Base-by-base conservation (phyloP, 1,140 invertebrate genomes). In the Eubasilissa regina region DNA sequence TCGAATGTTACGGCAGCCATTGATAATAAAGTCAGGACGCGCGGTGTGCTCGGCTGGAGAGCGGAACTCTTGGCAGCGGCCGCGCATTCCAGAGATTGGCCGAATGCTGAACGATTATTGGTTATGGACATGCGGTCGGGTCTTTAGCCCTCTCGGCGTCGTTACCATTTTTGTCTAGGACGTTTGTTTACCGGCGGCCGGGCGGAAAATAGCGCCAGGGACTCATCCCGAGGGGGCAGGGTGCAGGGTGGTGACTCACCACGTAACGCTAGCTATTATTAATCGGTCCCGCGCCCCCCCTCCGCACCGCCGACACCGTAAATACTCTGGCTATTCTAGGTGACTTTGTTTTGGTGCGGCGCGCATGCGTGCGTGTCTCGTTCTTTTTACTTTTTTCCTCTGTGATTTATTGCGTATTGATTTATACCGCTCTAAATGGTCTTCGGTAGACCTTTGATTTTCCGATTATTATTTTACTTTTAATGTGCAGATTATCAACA, bases 131-230 rank as follows among this genome's bases (percentile, higher is more conserved):
- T 53, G 45, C 51, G 17, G 10, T 1, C 66, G 45, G 68, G 48
- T 70, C 60, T 60, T 73, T 55, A 60, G 25, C 73, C 78, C 79
- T 73, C 79, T 77, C 47, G 25, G 47, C 60, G 43, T 0, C 64
- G 74, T 64, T 80, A 80, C 79, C 79, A 80, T 80, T 77, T 77
- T 75, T 77, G 79, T 80, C 79, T 80, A 80, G 79, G 79, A 75
- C 68, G 66, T 80, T 77, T 80, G 79, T 80, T 80, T 80, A 80
- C 75, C 75, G 78, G 25, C 56, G 80, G 74, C 75, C 58, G 48
- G 80, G 75, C 79, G 66, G 48, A 68, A 80, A 80, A 80, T 80
- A 80, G 75, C 78, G 64, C 44, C 74, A 25, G 75, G 74, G 74
- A 80, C 53, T 80, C 78, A 80, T 70, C 73, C 11, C 47, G 45